These are phyloP conservation scores for Acanthisitta chloris DNA, from an alignment of 2,113 vertebrate genomes.

Conservation along the genomic window DNA sequence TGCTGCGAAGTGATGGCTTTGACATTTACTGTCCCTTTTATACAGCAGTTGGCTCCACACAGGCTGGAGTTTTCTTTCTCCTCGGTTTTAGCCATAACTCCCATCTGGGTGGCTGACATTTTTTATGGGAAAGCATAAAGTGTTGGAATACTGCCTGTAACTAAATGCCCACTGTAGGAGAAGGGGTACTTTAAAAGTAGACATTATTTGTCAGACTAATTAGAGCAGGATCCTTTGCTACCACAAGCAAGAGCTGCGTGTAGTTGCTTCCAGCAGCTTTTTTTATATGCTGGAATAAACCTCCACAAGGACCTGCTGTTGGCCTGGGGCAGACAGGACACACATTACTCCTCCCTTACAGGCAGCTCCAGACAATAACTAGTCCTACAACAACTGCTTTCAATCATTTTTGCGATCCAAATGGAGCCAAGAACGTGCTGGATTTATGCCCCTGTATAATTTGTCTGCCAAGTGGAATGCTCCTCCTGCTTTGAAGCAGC, in stretches of 20 bases:
- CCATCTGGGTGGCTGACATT: not conserved
- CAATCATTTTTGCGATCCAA: not conserved
- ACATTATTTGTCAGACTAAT: not conserved
- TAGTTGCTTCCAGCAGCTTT: not conserved
- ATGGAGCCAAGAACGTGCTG: not conserved
- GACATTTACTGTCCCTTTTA: not conserved
- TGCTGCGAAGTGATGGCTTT: not conserved
- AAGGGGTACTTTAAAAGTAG: not conserved
- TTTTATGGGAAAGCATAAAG: not conserved
- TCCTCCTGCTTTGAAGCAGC: not conserved
- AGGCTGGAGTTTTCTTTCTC: not conserved
- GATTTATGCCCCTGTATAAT: not conserved
- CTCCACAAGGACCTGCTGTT: not conserved
- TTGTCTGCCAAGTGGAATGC: not conserved
- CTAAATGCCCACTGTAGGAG: not conserved
- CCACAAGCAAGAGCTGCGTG: not conserved
- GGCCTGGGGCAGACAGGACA: not conserved
- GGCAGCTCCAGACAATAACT: not conserved
- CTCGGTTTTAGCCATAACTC: not conserved
- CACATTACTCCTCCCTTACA: not conserved
- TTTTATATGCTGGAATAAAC: not conserved
- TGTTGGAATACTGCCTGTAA: not conserved
- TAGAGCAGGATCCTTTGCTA: not conserved
- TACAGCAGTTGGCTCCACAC: not conserved
- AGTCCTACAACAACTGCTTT: not conserved